Base-by-base conservation (phyloP, 2,113 vertebrate species). In the Odobenus rosmarus region DNA sequence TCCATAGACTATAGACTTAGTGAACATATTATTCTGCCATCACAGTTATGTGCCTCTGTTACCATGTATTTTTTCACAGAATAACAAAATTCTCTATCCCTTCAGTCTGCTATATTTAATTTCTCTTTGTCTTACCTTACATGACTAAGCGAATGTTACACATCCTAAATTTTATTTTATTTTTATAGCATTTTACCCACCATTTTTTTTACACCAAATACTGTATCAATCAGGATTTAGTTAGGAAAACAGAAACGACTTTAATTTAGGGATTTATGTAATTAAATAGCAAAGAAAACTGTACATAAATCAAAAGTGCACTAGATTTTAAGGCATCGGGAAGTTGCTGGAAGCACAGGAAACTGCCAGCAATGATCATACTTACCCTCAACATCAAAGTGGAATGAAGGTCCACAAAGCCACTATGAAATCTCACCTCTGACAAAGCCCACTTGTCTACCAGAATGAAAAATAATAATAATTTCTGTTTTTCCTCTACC, bases 401-500 rank as follows among this genome's bases (percentile, higher is more conserved):
- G 33, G 28, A 90, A 71, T 7, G 9, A 28, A 90, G 88, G 53
- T 49, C 6, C 19, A 61, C 24, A 62, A 36, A 31, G 5, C 5
- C 24, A 39, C 28, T 51, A 4, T 28, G 16, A 72, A 89, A 69
- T 85, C 71, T 94, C 7, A 76, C 4, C 4, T 84, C 9, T 90
- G 13, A 95, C 19, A 85, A 94, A 87, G 62, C 83, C 23, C n/a
- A 83, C 21, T 42, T 53, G 51, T 87, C 18, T 84, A 8, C 31
- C n/a, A 28, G 28, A 72, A 57, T 7, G 16, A 95, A 96, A 95
- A 79, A 57, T 53, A 97, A 80, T 36, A 87, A 77, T 53, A 16
- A 9, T 53, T 90, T 94, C 42, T 95, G 15, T 81, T 95, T 97
- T 31, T 81, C 46, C n/a, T 84, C 39, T 6, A 71, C 23, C 26